Base-by-base conservation (phyloP, 2,113 vertebrate species). In the Sander lucioperca region DNA sequence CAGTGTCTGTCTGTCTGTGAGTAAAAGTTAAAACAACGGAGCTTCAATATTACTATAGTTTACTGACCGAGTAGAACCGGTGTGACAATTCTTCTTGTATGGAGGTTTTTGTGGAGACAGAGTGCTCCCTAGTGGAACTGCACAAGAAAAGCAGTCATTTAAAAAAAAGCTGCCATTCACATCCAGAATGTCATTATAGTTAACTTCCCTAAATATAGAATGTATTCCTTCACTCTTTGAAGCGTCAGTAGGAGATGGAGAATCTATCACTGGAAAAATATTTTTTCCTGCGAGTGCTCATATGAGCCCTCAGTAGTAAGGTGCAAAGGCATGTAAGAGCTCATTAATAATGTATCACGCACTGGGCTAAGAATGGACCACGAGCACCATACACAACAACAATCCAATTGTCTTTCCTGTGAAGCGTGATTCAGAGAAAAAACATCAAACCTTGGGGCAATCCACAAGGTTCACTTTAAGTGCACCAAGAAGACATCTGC, bases 391-490 rank as follows among this genome's bases (percentile, higher is more conserved):
- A 51, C 53, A 71, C 33, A 74, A 61, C 84, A 71, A 84, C 58
- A 88, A 84, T 54, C 58, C 78, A 63, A 86, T 83, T 84, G 79
- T 91, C 80, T 85, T 86, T 86, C 8, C 72, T 65, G 74, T 84
- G 88, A 88, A 66, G 68, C 21, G 33, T 0, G 64, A 90, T 90
- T 91, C 64, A 81, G 58, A 88, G 66, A 87, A 91, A 86, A 90
- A 90, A 23, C 74, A 67, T 66, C 13, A 61, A 87, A 81, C 87
- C 84, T 75, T n/a, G n/a, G 18, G 83, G 86, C 66, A 7, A 86
- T 79, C 86, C 51, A 33, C 73, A 86, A 77, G 87, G 92, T 92
- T 93, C 89, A 93, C 58, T 63, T 74, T 21, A 84, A 93, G 92
- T 90, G 86, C 92, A 92, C 15, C 0, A 25, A 68, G 23, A 33